Evolutionary conservation across 1,140 invertebrate species (phyloP).

Genomic region (Phortica variegata): DNA sequence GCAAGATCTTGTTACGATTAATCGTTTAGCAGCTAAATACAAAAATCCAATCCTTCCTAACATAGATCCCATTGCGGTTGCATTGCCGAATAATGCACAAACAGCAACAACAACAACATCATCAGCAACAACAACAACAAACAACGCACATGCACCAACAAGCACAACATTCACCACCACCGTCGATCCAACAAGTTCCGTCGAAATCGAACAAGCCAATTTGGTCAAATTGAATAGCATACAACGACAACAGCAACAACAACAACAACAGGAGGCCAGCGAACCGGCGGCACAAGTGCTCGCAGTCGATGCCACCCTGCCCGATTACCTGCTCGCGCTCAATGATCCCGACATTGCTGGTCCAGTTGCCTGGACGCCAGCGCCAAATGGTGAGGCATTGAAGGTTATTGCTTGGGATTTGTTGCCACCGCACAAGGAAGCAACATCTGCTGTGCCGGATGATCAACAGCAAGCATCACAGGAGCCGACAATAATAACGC

Average conservation of each 20-base stretch:
- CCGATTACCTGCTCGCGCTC: constrained; percentile 39
- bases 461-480: not conserved
- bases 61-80: constrained; percentile 55
- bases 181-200: no score
- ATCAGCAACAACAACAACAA: no score
- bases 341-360: constrained; percentile 45
- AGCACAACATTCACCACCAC: not conserved
- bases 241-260: constrained; percentile 16
- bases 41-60: constrained; percentile 45
- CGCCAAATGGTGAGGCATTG: constrained; percentile 27
- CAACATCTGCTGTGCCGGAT: not conserved
- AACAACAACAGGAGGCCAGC: constrained; percentile 6
- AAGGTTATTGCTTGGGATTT: constrained; percentile 53
- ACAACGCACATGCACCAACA: not conserved
- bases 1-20: constrained; percentile 15
- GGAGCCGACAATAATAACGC: constrained; percentile 37
- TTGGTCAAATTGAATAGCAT: no score
- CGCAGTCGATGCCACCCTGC: constrained; percentile 14
- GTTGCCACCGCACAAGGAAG: constrained; percentile 30
- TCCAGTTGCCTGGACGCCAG: constrained; percentile 37
- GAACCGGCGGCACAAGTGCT: constrained; percentile 14
- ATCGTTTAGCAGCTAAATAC: constrained; percentile 31
- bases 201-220: no score
- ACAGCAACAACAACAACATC: constrained; percentile 6
- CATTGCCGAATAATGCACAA: constrained; percentile 15